Percentiles rank a stretch among this genome's conserved stretches.
Conservation (phyloP, 2,113 vertebrate genomes). For the Aldabrachelys gigantea region DNA sequence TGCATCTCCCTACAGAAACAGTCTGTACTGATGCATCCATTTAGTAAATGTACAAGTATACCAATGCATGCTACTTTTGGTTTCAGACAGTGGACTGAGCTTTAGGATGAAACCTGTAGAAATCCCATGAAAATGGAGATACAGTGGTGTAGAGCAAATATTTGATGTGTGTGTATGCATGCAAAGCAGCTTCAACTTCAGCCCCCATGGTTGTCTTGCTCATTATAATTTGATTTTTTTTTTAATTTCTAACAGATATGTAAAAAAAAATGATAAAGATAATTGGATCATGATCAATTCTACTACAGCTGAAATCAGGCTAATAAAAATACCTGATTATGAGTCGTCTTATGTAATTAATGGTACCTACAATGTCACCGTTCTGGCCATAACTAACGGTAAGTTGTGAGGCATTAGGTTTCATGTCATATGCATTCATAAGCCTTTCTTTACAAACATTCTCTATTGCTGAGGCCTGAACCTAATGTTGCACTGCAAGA, state of each 20-base stretch:
- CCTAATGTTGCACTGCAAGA: not conserved
- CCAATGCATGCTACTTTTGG: not conserved
- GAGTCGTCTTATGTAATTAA: constrained; percentile 79
- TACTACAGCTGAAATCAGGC: constrained; percentile 79
- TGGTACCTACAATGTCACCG: constrained; percentile 78
- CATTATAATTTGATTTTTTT: not conserved
- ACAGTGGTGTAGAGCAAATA: not conserved
- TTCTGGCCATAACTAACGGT: constrained; percentile 80
- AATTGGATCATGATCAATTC: constrained; percentile 79
- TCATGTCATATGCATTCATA: not conserved
- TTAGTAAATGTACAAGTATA: not conserved
- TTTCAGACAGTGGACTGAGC: not conserved
- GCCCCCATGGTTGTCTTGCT: not conserved
- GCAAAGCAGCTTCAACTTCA: not conserved
- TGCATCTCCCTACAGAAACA: not conserved
- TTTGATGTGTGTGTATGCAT: accelerated
- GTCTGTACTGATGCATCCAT: not conserved
- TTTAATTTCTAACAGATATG: constrained; percentile 71
- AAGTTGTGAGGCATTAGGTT: constrained; percentile 39
- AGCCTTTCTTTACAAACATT: not conserved
- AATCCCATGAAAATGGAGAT: not conserved
- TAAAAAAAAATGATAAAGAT: constrained; percentile 74
- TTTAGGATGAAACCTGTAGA: not conserved
- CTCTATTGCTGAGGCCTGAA: not conserved
- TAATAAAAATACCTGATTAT: constrained; percentile 76